Conservation (phyloP, 2,113 vertebrate genomes). For the Ursus arctos region DNA sequence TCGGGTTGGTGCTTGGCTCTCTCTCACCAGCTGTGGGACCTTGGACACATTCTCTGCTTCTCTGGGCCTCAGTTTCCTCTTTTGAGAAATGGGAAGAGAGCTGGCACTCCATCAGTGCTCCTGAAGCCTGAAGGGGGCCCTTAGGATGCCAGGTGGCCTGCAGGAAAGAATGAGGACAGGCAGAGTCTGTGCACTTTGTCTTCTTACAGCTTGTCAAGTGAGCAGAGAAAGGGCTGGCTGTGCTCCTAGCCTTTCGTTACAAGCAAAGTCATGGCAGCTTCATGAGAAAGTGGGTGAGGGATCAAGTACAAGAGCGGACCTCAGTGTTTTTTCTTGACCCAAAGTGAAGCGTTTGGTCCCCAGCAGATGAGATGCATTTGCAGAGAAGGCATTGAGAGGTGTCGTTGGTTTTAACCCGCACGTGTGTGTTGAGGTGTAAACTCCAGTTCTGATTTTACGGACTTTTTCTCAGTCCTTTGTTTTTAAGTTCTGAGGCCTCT, state of each 20-base stretch:
- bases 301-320: not conserved
- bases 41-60: not conserved
- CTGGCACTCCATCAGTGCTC: not conserved
- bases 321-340: not conserved
- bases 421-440: not conserved
- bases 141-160: not conserved
- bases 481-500: slow-evolving; percentile 2
- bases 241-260: not conserved
- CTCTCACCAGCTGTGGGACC: not conserved
- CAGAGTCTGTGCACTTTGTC: not conserved
- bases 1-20: not conserved
- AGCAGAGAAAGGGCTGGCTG: not conserved
- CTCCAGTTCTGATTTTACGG: not conserved
- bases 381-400: not conserved
- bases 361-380: not conserved
- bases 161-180: not conserved
- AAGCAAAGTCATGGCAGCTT: not conserved
- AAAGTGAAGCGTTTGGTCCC: not conserved
- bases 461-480: not conserved
- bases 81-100: not conserved
- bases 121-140: not conserved
- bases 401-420: not conserved
- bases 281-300: not conserved
- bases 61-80: not conserved
- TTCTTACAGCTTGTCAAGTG: not conserved